Base-by-base conservation (phyloP, 1,140 invertebrate genomes). In the Ooceraea biroi region DNA sequence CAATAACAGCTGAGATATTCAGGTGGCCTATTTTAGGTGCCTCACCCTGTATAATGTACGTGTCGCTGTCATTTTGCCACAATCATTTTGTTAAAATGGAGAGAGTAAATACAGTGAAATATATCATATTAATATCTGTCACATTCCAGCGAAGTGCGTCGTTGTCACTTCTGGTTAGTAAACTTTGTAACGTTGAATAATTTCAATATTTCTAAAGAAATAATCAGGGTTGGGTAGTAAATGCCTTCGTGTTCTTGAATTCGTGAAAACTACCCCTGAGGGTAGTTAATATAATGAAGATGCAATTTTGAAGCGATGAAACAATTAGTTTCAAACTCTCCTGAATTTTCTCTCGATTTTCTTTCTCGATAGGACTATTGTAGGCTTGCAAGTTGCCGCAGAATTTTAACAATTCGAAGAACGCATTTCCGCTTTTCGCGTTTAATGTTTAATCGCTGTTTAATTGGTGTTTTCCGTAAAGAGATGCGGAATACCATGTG, bases 401-500 rank as follows among this genome's bases (percentile, higher is more conserved):
- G 19, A n/a, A 66, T 77, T 66, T 66, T 48, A 52, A 2, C 46
- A 3, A n/a, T 30, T 5, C 17, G 19, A 41, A 55, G 66, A 68
- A 14, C 14, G 61, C 19, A 7, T 66, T 55, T 55, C 3, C 17
- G 22, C 50, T 57, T 46, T 57, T 46, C 11, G 8, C 19, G 17
- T n/a, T n/a, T n/a, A 36, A 25, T 22, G 8, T 80, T 80, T 69
- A 44, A 80, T 80, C n/a, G 44, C 36, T 3, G 7, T 36, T 36
- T 36, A 36, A 36, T 36, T 22, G 22, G 11, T 58, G 50, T 27
- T 36, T 63, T 3, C 12, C n/a, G 7, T 36, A 57, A 27, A 60
- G 76, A 80, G 41, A 69, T 8, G 76, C 36, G 74, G 22, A 52
- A 69, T 57, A 46, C 50, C 44, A 60, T 17, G 44, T 19, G 58